Percentiles rank a stretch among this genome's conserved stretches.
Conservation (phyloP, 2,797 vertebrate species). For the Spondyliosoma cantharus region DNA sequence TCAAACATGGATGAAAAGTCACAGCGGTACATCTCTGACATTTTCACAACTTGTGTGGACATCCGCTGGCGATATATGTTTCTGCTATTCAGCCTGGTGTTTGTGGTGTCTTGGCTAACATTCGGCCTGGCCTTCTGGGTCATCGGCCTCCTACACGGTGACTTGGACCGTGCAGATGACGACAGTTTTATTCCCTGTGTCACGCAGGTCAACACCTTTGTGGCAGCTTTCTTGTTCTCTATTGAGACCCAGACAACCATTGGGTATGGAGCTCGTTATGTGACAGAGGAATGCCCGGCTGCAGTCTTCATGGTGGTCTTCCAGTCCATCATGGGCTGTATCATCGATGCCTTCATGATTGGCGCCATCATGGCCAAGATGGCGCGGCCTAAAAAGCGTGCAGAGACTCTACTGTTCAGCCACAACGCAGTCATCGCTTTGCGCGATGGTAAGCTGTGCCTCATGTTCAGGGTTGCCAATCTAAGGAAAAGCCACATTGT, state of each 20-base stretch:
- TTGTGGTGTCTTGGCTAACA: conserved; percentile 92
- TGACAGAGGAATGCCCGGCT: conserved; percentile 94
- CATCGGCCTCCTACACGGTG: conserved; percentile 91
- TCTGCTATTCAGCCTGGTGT: conserved; percentile 92
- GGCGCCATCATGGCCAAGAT: conserved; percentile 99
- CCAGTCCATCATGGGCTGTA: conserved; percentile 96
- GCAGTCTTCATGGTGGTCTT: conserved; percentile 96
- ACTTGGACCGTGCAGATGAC: conserved; percentile 84
- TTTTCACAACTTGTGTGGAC: conserved; percentile 97
- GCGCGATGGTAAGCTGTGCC: conserved; percentile 92
- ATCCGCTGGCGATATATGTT: conserved; percentile 98
- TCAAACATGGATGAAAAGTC: conserved; percentile 97
- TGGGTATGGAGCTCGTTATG: conserved; percentile 94
- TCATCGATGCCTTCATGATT: conserved; percentile 98
- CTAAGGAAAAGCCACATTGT: conserved; percentile 97
- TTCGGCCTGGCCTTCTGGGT: conserved; percentile 94
- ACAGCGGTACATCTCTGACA: conserved; percentile 94
- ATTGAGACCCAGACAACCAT: conserved; percentile 97
- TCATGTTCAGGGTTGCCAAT: conserved; percentile 97
- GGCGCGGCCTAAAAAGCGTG: conserved; percentile 96
- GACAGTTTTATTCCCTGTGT: conserved; percentile 91
- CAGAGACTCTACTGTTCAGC: conserved; percentile 94
- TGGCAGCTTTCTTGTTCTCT: conserved; percentile 96
- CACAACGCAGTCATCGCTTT: conserved; percentile 92
- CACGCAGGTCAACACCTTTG: conserved; percentile 91